phyloP scores from a whole-genome alignment of 1,140 invertebrate species.

The Atopsyche davidsoni region DNA sequence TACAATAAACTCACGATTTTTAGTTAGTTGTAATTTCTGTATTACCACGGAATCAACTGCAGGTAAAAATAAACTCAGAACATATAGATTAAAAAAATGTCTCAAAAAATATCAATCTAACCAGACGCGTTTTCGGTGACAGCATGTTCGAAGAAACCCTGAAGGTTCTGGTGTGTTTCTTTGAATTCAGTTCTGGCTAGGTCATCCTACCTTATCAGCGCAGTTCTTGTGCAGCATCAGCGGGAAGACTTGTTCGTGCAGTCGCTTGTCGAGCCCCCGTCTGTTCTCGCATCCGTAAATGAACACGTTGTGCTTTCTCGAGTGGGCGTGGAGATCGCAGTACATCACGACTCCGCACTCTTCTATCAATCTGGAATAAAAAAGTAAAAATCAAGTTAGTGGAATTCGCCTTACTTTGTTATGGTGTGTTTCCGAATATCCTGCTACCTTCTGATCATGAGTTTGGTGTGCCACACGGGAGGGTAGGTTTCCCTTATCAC shows the following conservation, averaged over 20 bases:
- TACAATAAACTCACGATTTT: no score
- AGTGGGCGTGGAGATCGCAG: conserved; percentile 94
- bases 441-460: conserved; percentile 72
- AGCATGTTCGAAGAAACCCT: no score
- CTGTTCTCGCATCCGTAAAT: conserved; percentile 93
- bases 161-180: no score
- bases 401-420: neutral
- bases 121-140: no score
- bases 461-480: conserved; percentile 89
- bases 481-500: conserved; percentile 86
- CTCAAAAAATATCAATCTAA: no score
- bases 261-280: conserved; percentile 64
- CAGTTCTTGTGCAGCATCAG: conserved; percentile 89
- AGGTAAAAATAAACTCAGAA: no score
- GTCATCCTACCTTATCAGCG: conserved; percentile 70
- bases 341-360: conserved; percentile 90
- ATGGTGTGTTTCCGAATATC: neutral
- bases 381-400: conserved; percentile 3
- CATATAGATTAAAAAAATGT: no score
- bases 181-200: no score
- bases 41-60: no score
- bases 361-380: conserved; percentile 65
- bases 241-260: conserved; percentile 87
- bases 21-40: no score
- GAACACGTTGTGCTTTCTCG: conserved; percentile 90